Evolutionary conservation across 2,888 invertebrate species (phyloP).

Genomic region (Dryomyza anilis): DNA sequence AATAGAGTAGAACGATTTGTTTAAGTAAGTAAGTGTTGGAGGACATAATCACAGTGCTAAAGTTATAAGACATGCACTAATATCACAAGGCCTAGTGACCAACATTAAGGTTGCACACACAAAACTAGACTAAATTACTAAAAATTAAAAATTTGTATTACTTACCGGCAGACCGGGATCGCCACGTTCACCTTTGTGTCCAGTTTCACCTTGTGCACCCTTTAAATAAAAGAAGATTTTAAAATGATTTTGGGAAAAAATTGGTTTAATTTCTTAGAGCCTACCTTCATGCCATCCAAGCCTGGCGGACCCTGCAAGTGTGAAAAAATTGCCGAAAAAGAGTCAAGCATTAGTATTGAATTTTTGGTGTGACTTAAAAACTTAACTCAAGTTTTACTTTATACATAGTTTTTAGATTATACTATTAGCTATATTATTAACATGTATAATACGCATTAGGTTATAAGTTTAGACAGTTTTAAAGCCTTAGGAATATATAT

Average conservation of each 20-base stretch:
- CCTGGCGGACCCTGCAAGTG: constrained; percentile 81
- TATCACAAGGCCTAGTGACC: background rate
- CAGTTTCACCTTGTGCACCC: constrained; percentile 93
- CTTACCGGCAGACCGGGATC: constrained; percentile 92
- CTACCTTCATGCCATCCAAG: constrained; percentile 94
- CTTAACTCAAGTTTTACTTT: too few species aligned
- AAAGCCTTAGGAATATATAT: too few species aligned
- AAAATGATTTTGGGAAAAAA: background rate
- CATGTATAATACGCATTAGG: too few species aligned
- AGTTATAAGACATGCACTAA: background rate
- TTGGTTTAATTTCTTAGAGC: background rate
- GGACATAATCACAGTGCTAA: constrained; percentile 3
- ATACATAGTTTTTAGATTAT: too few species aligned
- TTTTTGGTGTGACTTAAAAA: too few species aligned
- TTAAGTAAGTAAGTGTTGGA: background rate
- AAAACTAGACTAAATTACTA: background rate
- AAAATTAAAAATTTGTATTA: constrained; percentile 42
- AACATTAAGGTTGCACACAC: background rate
- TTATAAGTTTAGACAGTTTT: too few species aligned
- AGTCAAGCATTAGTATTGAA: too few species aligned
- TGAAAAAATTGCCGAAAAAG: too few species aligned
- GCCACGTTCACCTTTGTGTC: constrained; percentile 89
- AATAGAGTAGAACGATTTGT: too few species aligned
- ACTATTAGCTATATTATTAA: too few species aligned
- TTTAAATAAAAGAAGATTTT: constrained; percentile 50